phyloP scores from a whole-genome alignment of 2,888 invertebrate species.

The Sinotaia quadrata region DNA sequence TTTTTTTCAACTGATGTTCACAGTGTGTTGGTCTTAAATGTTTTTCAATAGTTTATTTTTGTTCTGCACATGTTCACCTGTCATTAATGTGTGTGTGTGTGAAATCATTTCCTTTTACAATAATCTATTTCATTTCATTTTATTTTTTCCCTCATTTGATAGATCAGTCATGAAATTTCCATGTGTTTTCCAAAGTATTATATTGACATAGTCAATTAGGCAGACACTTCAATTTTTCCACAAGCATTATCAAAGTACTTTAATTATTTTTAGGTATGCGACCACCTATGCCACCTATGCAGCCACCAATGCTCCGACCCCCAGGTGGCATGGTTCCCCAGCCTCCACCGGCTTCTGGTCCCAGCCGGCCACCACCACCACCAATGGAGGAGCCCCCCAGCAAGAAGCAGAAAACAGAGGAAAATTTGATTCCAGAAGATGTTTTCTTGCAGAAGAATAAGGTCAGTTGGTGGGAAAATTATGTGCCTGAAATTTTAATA shows the following conservation, averaged over 20 bases:
- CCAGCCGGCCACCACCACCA: slow-evolving; percentile 37
- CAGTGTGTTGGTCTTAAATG: no score
- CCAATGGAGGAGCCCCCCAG: slow-evolving; percentile 85
- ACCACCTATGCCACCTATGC: slow-evolving; percentile 44
- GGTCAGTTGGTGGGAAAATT: slow-evolving; percentile 43
- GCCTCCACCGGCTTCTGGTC: slow-evolving; percentile 39
- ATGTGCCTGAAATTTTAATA: not conserved
- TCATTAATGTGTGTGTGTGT: not conserved
- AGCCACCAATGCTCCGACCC: slow-evolving; percentile 32
- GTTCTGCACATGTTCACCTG: no score
- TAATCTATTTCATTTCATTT: no score
- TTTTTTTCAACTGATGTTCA: no score
- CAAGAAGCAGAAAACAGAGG: slow-evolving; percentile 93
- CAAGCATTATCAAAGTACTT: not conserved
- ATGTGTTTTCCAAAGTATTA: no score
- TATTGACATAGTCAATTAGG: not conserved
- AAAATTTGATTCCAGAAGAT: slow-evolving; percentile 90
- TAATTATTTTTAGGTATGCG: slow-evolving; percentile 8
- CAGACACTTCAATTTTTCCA: not conserved
- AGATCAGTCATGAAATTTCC: no score
- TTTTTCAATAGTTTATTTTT: no score
- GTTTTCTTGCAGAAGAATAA: slow-evolving; percentile 76
- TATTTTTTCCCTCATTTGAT: no score
- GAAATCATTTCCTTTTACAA: no score
- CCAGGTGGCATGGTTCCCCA: slow-evolving; percentile 31